Percentiles rank a stretch among this genome's conserved stretches.
Conservation (phyloP, 2,888 invertebrate genomes). For the Conops quadrifasciatus region DNA sequence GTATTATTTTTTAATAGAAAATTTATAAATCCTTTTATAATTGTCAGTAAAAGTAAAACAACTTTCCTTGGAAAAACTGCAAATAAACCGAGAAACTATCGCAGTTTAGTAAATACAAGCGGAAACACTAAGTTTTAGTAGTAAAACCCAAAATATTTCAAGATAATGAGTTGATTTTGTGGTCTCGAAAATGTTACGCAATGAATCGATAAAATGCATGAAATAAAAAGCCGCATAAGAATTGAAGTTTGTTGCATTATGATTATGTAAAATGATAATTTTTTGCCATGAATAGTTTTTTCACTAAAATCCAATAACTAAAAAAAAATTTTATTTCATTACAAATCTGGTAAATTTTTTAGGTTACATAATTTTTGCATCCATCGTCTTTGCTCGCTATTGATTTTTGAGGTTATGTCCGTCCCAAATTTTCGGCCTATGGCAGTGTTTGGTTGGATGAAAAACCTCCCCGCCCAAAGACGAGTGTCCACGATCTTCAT, state of each 20-base stretch:
- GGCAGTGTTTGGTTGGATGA: not conserved
- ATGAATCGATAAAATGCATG: constrained; percentile 15
- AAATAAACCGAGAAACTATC: not conserved
- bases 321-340: too few species aligned
- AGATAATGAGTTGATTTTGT: not conserved
- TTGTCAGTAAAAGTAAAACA: too few species aligned
- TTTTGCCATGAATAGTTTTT: not conserved
- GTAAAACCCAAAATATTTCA: not conserved
- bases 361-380: constrained; percentile 49
- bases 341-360: not conserved
- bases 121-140: not conserved
- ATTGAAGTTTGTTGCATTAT: constrained; percentile 15
- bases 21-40: not conserved
- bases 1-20: constrained; percentile 65
- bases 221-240: constrained; percentile 2
- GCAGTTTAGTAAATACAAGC: not conserved
- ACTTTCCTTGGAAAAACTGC: not conserved
- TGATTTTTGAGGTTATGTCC: constrained; percentile 54
- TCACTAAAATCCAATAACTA: not conserved
- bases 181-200: constrained; percentile 35
- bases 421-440: not conserved
- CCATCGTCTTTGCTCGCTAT: constrained; percentile 26
- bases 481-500: too few species aligned
- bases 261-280: not conserved
- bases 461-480: not conserved